A percentile compares a stretch with the other conserved stretches of the same genome.
phyloP scores from a whole-genome alignment of 2,113 vertebrate genomes.

The Isurus oxyrinchus region DNA sequence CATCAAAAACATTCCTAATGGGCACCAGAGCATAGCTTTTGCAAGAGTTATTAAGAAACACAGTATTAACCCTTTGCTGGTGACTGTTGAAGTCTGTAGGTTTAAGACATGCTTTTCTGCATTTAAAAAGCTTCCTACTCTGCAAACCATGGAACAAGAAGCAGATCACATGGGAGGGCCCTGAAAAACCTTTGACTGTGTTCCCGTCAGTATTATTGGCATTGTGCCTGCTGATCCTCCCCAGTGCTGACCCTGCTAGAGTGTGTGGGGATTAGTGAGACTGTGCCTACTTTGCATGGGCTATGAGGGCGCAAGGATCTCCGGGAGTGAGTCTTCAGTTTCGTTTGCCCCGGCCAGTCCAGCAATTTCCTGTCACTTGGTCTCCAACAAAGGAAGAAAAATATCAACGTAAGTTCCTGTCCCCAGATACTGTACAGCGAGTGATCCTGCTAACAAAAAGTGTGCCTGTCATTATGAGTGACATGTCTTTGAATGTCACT shows the following conservation, averaged over 20 bases:
- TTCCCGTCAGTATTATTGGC: slow-evolving; percentile 25
- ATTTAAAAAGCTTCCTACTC: no score
- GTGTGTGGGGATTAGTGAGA: not conserved
- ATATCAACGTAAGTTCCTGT: not conserved
- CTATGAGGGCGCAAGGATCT: not conserved
- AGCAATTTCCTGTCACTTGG: not conserved
- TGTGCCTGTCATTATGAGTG: not conserved
- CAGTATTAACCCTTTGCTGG: not conserved
- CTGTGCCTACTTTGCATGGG: not conserved
- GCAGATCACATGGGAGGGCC: no score
- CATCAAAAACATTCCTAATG: slow-evolving; percentile 69
- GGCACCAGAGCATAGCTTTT: not conserved
- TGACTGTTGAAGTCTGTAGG: not conserved
- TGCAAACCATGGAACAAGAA: no score
- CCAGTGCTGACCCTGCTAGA: slow-evolving; percentile 48
- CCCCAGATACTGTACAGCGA: not conserved
- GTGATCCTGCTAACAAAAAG: no score
- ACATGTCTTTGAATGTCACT: no score
- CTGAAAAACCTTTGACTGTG: not conserved
- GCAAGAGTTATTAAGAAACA: not conserved
- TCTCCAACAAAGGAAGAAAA: not conserved
- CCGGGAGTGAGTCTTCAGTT: not conserved
- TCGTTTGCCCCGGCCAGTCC: slow-evolving; percentile 49
- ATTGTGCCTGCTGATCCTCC: slow-evolving; percentile 65
- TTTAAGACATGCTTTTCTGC: no score